Percentiles rank a stretch among this genome's conserved stretches.
Conservation (phyloP, 2,888 invertebrate genomes). For the Ashinkailepas kermadecensis region DNA sequence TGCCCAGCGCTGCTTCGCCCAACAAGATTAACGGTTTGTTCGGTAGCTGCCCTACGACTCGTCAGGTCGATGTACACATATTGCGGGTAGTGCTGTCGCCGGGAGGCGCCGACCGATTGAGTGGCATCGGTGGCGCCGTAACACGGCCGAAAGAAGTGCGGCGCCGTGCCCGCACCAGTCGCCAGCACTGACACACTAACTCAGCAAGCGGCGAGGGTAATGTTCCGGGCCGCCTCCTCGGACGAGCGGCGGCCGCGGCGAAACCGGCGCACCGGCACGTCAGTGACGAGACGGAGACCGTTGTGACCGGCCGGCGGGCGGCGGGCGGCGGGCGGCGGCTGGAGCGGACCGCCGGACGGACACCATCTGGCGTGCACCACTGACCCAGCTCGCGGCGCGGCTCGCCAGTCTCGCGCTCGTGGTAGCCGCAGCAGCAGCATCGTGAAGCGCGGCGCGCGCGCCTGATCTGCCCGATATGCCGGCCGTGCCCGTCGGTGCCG, state of each 20-base stretch:
- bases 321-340: too few relatives aligned
- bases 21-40: too few relatives aligned
- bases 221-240: not conserved
- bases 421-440: not conserved
- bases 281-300: not conserved
- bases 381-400: not conserved
- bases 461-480: too few relatives aligned
- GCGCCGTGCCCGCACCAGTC: too few relatives aligned
- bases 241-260: not conserved
- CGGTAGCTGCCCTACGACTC: too few relatives aligned
- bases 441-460: not conserved
- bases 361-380: not conserved
- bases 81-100: too few relatives aligned
- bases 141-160: too few relatives aligned
- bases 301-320: not conserved
- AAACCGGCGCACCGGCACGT: constrained; percentile 5
- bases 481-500: too few relatives aligned
- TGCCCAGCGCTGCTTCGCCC: too few relatives aligned
- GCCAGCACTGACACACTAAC: constrained; percentile 8
- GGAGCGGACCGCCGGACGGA: not conserved
- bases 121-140: too few relatives aligned
- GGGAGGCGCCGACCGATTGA: too few relatives aligned
- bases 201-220: not conserved
- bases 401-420: not conserved
- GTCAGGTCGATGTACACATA: too few relatives aligned